Base-by-base conservation (phyloP, 2,888 invertebrate genomes). In the Alcis repandata region DNA sequence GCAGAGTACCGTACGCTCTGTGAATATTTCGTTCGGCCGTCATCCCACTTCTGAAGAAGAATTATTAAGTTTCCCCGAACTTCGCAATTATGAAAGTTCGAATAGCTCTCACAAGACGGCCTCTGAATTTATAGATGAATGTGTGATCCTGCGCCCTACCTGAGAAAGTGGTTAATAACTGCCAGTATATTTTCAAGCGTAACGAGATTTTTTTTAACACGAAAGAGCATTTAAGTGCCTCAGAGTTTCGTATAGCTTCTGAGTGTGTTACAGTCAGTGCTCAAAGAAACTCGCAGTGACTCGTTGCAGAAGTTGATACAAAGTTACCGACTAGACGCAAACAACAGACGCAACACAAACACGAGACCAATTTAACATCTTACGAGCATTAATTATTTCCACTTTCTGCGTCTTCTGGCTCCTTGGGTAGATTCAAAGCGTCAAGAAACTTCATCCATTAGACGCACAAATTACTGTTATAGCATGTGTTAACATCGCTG, bases 1-100 rank as follows among this genome's bases (percentile, higher is more conserved):
- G 74, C 76, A 82, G 84, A 69, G 71, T 57, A 54, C 70, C 70
- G 71, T 88, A 92, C 91, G 91, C 90, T 85, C 87, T 80, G 88
- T 91, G 92, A 92, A 93, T 92, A 93, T 92, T 92, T 90, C 87
- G 82, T 83, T 86, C 88, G 90, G 83, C 90, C 90, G 88, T 90
- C 92, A 92, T 90, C 89, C 89, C 79, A 91, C 91, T 92, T 92
- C 88, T 85, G 86, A 92, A 92, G 92, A 93, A 92, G 93, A 92
- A 93, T 93, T 93, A 93, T 92, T 92, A 93, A 93, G 91, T 93
- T 93, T 88, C 84, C 78, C 84, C 89, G 86, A 92, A 93, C 92
- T 93, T 92, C 86, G 91, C 92, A 93, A 93, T 93, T 93, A 93
- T 92, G 92, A 91, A 92, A 92, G 91, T 93, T 93, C 90, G 90